These are phyloP conservation scores for Caenorhabditis sp. DNA, from an alignment of 2,888 invertebrate species.

Conservation along the genomic window DNA sequence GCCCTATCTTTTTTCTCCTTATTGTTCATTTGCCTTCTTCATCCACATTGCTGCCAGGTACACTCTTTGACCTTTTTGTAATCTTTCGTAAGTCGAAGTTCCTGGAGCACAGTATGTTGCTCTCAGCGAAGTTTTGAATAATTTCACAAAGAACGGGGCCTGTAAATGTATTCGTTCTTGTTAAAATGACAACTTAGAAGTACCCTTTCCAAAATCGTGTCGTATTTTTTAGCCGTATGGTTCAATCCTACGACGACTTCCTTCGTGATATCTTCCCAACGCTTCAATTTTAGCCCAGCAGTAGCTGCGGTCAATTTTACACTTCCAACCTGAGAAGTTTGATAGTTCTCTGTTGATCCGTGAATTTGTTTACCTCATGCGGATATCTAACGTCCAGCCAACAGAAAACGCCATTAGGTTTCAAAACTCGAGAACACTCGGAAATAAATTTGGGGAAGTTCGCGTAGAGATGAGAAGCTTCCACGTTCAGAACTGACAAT, in stretches of 20 bases:
- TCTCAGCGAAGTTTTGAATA: slow-evolving; percentile 65
- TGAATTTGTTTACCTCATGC: slow-evolving; percentile 50
- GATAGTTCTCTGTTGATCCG: neutral
- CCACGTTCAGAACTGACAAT: slow-evolving; percentile 72
- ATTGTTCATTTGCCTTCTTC: slow-evolving; percentile 32
- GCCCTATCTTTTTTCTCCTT: slow-evolving; percentile 1
- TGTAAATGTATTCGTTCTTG: slow-evolving; percentile 31
- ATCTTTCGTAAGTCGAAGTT: slow-evolving; percentile 63
- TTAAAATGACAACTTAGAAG: neutral
- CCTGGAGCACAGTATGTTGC: slow-evolving; percentile 75
- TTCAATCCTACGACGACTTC: slow-evolving; percentile 66
- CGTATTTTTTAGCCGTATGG: slow-evolving; percentile 64
- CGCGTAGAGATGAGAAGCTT: slow-evolving; percentile 71
- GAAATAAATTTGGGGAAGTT: slow-evolving; percentile 63
- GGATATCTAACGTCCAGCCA: slow-evolving; percentile 70
- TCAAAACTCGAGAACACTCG: slow-evolving; percentile 66
- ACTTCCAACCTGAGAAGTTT: slow-evolving; percentile 31
- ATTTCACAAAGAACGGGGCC: slow-evolving; percentile 67
- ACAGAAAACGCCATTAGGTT: slow-evolving; percentile 64
- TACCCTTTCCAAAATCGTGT: slow-evolving; percentile 64
- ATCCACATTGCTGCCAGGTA: slow-evolving; percentile 62
- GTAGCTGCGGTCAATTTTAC: slow-evolving; percentile 30
- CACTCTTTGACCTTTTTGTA: slow-evolving; percentile 45
- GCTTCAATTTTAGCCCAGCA: slow-evolving; percentile 54
- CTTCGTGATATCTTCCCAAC: slow-evolving; percentile 61